Evolutionary conservation across 2,888 invertebrate genomes (phyloP).

Genomic region (Ichneumoninae sp.): DNA sequence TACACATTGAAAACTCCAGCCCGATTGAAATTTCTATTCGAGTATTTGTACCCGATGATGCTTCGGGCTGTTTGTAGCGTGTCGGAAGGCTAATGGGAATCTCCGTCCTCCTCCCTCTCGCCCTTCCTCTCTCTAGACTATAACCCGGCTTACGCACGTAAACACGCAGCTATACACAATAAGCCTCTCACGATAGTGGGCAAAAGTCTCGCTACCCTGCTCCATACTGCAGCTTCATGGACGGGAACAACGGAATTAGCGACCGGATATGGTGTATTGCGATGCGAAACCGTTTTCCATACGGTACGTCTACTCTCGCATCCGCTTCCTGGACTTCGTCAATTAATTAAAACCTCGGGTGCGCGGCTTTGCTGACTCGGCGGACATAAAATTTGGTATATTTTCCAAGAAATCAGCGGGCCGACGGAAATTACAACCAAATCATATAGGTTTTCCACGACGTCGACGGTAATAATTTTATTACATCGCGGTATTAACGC

Average conservation of each 20-base stretch:
- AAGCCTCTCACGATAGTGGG: slow-evolving; percentile 7
- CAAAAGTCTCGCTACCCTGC: neutral
- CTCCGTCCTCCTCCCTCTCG: neutral
- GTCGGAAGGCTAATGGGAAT: slow-evolving; percentile 6
- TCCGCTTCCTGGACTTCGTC: slow-evolving; percentile 1
- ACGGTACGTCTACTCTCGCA: neutral
- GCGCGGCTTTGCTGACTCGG: neutral
- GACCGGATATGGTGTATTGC: neutral
- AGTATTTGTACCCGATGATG: slow-evolving; percentile 2
- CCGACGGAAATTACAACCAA: neutral
- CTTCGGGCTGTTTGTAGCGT: neutral
- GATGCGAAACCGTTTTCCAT: neutral
- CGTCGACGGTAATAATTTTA: neutral
- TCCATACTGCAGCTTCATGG: neutral
- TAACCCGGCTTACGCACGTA: slow-evolving; percentile 10
- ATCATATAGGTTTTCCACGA: neutral
- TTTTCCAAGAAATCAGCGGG: neutral
- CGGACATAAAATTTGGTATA: neutral
- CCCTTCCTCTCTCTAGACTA: neutral
- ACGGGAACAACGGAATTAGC: neutral
- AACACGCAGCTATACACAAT: slow-evolving; percentile 17
- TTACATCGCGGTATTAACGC: neutral
- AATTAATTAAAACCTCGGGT: neutral
- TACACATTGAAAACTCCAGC: neutral
- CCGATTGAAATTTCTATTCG: slow-evolving; percentile 2